Evolutionary conservation across 2,113 vertebrate species (phyloP).

Genomic region (Redunca redunca): DNA sequence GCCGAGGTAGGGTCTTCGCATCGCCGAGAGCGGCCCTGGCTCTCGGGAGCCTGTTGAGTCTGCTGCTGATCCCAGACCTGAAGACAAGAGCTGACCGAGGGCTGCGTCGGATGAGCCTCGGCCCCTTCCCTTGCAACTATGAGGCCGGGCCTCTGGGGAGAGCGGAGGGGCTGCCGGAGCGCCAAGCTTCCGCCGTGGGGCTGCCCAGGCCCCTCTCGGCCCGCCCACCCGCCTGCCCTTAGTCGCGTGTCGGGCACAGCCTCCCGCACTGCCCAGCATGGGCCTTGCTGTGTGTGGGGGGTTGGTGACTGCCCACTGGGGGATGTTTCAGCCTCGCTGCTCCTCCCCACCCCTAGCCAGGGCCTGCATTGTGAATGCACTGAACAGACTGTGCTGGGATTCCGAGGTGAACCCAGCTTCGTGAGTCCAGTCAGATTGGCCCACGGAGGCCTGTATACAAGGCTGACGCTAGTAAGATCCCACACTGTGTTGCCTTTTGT

Average conservation of each 20-base stretch:
- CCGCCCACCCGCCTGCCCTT: background rate
- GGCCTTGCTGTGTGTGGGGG: background rate
- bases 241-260: background rate
- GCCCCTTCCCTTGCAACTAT: background rate
- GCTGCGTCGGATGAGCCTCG: background rate
- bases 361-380: background rate
- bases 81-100: background rate
- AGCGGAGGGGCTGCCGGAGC: too few relatives aligned
- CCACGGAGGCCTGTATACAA: background rate
- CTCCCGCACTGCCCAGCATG: background rate
- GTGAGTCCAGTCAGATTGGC: background rate
- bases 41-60: background rate
- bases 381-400: background rate
- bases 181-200: background rate
- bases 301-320: background rate
- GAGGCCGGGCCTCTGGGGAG: background rate
- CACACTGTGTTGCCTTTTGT: background rate
- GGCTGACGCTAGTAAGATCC: background rate
- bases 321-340: background rate
- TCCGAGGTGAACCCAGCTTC: background rate
- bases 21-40: background rate
- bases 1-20: conserved; percentile 86
- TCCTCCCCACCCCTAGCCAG: background rate
- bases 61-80: background rate
- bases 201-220: too few relatives aligned